These are phyloP conservation scores for Catharus ustulatus DNA, from an alignment of 2,797 vertebrate species.

Conservation along the genomic window DNA sequence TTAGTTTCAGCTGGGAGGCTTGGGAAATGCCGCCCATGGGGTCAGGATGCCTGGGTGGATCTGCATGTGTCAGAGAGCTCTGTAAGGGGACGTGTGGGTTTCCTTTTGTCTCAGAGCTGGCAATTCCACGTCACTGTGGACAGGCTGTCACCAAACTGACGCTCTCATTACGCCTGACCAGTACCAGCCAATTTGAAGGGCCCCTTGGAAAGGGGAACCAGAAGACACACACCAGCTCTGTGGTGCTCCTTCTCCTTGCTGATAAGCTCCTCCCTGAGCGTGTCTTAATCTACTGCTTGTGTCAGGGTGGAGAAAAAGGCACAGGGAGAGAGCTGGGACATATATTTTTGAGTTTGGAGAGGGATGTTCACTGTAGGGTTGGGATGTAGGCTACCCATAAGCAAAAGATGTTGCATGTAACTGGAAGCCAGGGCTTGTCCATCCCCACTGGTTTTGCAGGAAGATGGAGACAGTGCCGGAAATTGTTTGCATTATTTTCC, in stretches of 20 bases:
- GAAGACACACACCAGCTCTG: background rate
- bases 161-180: background rate
- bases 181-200: background rate
- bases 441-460: background rate
- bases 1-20: background rate
- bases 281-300: background rate
- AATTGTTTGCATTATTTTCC: constrained; percentile 6
- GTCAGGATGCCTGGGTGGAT: background rate
- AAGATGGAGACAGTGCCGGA: background rate
- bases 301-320: background rate
- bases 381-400: background rate
- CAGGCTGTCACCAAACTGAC: background rate
- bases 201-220: background rate
- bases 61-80: background rate
- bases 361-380: background rate
- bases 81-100: background rate
- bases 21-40: background rate
- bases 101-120: background rate
- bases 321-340: background rate
- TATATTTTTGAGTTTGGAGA: background rate
- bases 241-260: background rate
- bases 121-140: accelerated
- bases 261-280: background rate
- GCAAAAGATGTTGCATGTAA: background rate
- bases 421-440: background rate